These are phyloP conservation scores for Periplaneta americana DNA, from an alignment of 1,140 invertebrate genomes.

Conservation along the genomic window DNA sequence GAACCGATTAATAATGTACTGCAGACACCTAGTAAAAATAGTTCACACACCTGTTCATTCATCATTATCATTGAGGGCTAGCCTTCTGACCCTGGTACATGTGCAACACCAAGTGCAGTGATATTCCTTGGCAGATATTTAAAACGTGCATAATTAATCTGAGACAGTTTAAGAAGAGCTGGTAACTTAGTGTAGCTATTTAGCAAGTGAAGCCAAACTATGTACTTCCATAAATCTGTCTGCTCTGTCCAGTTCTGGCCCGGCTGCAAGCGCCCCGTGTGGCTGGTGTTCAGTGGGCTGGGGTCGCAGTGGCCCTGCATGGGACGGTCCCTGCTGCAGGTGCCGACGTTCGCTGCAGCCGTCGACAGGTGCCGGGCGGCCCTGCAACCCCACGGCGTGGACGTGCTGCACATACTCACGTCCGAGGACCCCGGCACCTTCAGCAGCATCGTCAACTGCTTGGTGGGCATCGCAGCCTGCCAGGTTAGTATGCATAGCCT, in stretches of 20 bases:
- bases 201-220: no score
- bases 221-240: no score
- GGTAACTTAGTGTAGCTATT: no score
- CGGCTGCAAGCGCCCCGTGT: slow-evolving; percentile 41
- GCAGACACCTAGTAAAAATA: no score
- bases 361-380: slow-evolving; percentile 35
- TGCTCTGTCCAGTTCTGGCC: background rate
- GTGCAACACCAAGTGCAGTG: no score
- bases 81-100: no score
- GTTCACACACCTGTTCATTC: no score
- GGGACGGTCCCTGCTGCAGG: slow-evolving; percentile 46
- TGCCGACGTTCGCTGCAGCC: slow-evolving; percentile 46
- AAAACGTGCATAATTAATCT: no score
- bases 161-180: no score
- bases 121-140: no score
- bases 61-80: no score
- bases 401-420: slow-evolving; percentile 47
- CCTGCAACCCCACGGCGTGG: slow-evolving; percentile 35
- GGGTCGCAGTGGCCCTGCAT: slow-evolving; percentile 59
- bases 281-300: slow-evolving; percentile 61
- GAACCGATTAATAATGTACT: no score
- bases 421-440: slow-evolving; percentile 40
- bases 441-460: slow-evolving; percentile 47
- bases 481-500: slow-evolving; percentile 43
- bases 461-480: slow-evolving; percentile 51